These are phyloP conservation scores for Helicoverpa zea DNA, from an alignment of 1,140 invertebrate genomes.

Conservation along the genomic window DNA sequence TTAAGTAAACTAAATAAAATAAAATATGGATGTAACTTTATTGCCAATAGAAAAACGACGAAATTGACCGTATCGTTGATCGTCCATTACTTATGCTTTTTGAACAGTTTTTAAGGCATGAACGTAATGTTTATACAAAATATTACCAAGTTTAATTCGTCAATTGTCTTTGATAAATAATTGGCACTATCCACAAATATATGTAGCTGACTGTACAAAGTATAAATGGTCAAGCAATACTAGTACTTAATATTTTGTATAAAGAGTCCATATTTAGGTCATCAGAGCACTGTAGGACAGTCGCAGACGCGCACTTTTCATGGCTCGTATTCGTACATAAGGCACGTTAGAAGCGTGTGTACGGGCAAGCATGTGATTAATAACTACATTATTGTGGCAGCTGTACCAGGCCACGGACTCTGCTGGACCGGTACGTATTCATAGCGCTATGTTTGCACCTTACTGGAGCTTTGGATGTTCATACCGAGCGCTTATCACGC, in stretches of 20 bases:
- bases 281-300: conserved; percentile 21
- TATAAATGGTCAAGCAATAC: background rate
- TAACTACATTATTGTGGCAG: conserved; percentile 81
- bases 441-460: conserved; percentile 48
- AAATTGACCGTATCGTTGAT: background rate
- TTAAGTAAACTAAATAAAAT: too few species aligned
- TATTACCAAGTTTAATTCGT: background rate
- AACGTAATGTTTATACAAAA: conserved; percentile 16
- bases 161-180: too few species aligned
- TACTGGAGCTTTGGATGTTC: conserved; percentile 58
- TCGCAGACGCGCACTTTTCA: conserved; percentile 22
- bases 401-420: conserved; percentile 85
- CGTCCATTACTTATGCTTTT: background rate
- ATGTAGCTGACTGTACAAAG: background rate
- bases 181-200: background rate
- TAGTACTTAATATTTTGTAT: conserved; percentile 45
- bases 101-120: background rate
- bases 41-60: background rate
- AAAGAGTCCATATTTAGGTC: background rate
- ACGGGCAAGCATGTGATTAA: conserved; percentile 76
- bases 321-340: conserved; percentile 26
- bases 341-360: conserved; percentile 54
- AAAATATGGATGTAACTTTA: background rate
- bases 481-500: conserved; percentile 48
- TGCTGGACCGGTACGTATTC: conserved; percentile 80